Percentiles rank a stretch among this genome's conserved stretches.
Evolutionary conservation across 2,797 vertebrate genomes (phyloP).

Genomic region (Loriculus beryllinus): DNA sequence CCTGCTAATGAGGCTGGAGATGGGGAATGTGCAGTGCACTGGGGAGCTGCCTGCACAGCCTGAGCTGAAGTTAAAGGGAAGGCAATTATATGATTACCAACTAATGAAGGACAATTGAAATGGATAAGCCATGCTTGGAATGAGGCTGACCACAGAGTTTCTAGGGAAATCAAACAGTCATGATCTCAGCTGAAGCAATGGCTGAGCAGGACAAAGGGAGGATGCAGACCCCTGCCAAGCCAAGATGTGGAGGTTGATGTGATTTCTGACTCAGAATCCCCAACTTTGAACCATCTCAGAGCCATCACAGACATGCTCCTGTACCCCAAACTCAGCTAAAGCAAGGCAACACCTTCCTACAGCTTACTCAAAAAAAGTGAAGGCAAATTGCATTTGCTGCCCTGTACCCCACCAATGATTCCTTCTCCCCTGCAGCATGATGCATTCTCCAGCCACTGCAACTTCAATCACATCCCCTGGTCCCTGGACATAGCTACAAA

Average conservation of each 20-base stretch:
- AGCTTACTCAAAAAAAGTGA: not conserved
- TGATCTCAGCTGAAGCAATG: not conserved
- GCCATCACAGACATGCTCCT: not conserved
- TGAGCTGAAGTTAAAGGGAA: not conserved
- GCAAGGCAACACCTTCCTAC: not conserved
- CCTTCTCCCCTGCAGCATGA: rapidly evolving
- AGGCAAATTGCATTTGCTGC: not conserved
- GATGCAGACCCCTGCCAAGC: not conserved
- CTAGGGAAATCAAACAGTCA: not conserved
- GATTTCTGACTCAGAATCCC: not conserved
- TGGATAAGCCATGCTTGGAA: not conserved
- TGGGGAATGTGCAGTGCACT: rapidly evolving
- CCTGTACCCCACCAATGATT: not conserved
- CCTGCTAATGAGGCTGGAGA: not conserved
- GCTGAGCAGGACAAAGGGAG: not conserved
- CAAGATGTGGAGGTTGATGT: rapidly evolving
- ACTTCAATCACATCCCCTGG: not conserved
- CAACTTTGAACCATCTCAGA: rapidly evolving
- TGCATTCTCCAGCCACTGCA: not conserved
- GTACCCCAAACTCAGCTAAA: not conserved
- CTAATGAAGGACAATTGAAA: constrained; percentile 52
- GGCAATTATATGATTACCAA: constrained; percentile 20
- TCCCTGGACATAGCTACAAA: not conserved
- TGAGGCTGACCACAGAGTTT: not conserved
- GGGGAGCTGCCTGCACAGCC: not conserved